phyloP scores from a whole-genome alignment of 2,888 invertebrate genomes.

The Synanthedon vespiformis region DNA sequence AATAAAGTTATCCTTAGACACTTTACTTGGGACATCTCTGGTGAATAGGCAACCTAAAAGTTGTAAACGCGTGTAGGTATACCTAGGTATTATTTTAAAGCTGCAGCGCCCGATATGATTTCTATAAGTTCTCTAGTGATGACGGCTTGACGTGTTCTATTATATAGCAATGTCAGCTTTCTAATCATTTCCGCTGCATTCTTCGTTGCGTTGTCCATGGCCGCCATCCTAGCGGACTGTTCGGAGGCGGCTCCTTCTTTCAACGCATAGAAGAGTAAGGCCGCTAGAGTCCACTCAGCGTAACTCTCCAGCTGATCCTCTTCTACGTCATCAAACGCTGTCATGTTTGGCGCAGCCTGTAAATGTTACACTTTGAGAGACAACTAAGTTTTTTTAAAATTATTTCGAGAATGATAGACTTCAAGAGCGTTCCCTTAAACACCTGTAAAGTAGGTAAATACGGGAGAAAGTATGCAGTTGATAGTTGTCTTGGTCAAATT shows the following conservation, averaged over 20 bases:
- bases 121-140: conserved; percentile 91
- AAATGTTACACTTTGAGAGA: neutral
- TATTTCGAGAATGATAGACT: too few relatives aligned
- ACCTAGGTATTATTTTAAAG: conserved; percentile 56
- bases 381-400: neutral
- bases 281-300: conserved; percentile 79
- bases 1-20: too few relatives aligned
- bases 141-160: conserved; percentile 84
- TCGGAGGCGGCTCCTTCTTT: conserved; percentile 83
- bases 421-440: too few relatives aligned
- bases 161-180: conserved; percentile 79
- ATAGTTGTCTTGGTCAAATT: too few relatives aligned
- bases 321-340: conserved; percentile 79
- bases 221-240: conserved; percentile 84
- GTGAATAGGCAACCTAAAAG: too few relatives aligned
- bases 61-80: too few relatives aligned
- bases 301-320: conserved; percentile 75
- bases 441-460: too few relatives aligned
- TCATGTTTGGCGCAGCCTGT: conserved; percentile 72
- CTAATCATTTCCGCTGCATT: conserved; percentile 86
- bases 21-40: too few relatives aligned
- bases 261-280: conserved; percentile 77
- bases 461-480: too few relatives aligned
- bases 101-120: conserved; percentile 91
- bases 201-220: conserved; percentile 87